A percentile compares a stretch with the other conserved stretches of the same genome.
Conservation (phyloP, 2,797 vertebrate species). For the Luscinia megarhynchos region DNA sequence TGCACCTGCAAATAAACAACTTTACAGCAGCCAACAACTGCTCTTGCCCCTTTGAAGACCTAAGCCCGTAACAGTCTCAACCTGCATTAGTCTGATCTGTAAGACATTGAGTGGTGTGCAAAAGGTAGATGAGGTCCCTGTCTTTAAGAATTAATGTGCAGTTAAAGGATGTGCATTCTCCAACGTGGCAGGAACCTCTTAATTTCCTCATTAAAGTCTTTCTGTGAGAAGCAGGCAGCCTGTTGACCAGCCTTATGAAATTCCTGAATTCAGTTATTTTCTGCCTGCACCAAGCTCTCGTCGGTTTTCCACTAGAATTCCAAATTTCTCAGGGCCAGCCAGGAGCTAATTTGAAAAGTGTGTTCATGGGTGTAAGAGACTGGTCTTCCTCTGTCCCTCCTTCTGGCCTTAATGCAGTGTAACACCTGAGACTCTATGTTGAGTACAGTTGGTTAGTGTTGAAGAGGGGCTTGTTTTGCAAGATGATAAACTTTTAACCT, state of each 20-base stretch:
- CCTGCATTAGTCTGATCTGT: background rate
- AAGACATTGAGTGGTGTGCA: background rate
- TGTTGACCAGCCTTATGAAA: background rate
- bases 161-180: background rate
- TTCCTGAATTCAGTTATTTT: background rate
- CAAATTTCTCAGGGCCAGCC: background rate
- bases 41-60: no score
- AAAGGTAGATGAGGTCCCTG: background rate
- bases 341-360: background rate
- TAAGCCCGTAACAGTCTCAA: no score
- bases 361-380: background rate
- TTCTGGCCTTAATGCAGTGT: background rate
- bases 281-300: background rate
- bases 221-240: background rate
- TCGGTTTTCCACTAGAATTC: background rate
- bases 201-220: background rate
- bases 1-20: no score
- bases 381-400: background rate
- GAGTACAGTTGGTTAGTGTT: conserved; percentile 63
- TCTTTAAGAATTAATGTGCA: background rate
- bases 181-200: background rate
- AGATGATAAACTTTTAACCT: conserved; percentile 68
- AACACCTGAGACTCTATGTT: background rate
- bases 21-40: no score
- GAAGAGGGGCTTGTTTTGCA: conserved; percentile 65